A percentile compares a stretch with the other conserved stretches of the same genome.
phyloP scores from a whole-genome alignment of 2,888 invertebrate species.

The Cosmopolites sordidus region DNA sequence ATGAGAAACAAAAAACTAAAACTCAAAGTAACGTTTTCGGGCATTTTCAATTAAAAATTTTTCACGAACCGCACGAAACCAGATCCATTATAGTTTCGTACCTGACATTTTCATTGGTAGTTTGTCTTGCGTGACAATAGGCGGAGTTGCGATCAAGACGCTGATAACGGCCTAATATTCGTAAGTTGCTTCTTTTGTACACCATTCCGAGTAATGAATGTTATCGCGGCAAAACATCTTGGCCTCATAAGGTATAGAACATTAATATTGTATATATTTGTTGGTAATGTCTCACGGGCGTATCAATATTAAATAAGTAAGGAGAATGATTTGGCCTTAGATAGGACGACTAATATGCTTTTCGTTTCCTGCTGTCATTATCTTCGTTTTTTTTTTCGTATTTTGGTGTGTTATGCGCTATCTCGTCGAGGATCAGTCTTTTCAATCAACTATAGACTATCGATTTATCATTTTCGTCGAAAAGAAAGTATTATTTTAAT shows the following conservation, averaged over 20 bases:
- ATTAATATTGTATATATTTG: slow-evolving; percentile 22
- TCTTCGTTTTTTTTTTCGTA: not conserved
- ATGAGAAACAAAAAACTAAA: too few species aligned
- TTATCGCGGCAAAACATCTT: slow-evolving; percentile 20
- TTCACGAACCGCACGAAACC: not conserved
- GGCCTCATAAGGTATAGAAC: not conserved
- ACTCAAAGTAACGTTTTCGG: too few species aligned
- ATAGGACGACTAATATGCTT: too few species aligned
- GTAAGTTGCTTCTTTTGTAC: slow-evolving; percentile 34
- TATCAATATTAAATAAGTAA: too few species aligned
- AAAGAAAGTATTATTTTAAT: too few species aligned
- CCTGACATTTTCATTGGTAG: slow-evolving; percentile 41
- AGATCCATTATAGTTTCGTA: not conserved
- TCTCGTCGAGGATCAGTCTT: too few species aligned
- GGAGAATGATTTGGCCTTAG: too few species aligned
- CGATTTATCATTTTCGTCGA: too few species aligned
- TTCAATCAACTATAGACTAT: too few species aligned
- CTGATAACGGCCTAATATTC: slow-evolving; percentile 33
- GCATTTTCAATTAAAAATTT: slow-evolving; percentile 1
- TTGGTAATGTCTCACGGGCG: slow-evolving; percentile 6
- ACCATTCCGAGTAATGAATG: slow-evolving; percentile 19
- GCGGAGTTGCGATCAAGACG: slow-evolving; percentile 39
- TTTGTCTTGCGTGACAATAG: slow-evolving; percentile 46
- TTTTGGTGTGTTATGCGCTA: too few species aligned
- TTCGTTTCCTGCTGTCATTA: too few species aligned